A percentile compares a stretch with the other conserved stretches of the same genome.
Evolutionary conservation across 1,140 invertebrate species (phyloP).

Genomic region (Drosophila obscura): DNA sequence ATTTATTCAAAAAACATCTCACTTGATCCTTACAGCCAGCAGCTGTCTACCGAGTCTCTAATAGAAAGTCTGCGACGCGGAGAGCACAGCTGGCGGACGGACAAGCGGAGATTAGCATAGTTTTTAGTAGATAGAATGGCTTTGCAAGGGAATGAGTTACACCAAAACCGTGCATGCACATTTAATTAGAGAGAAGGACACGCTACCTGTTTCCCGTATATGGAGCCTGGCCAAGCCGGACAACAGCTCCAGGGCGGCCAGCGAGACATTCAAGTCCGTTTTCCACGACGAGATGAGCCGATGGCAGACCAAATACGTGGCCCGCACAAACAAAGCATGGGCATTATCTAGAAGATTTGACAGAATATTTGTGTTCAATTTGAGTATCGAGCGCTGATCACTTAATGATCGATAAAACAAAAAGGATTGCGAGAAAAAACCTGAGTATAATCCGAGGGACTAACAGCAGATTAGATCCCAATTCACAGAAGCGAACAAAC

Average conservation of each 20-base stretch:
- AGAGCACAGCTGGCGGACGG: not conserved
- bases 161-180: slow-evolving; percentile 9
- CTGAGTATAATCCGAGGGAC: too few relatives aligned
- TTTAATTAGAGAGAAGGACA: not conserved
- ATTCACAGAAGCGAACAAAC: not conserved
- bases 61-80: too few relatives aligned
- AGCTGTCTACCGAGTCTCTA: too few relatives aligned
- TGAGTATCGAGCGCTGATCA: not conserved
- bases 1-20: too few relatives aligned
- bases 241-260: slow-evolving; percentile 96
- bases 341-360: slow-evolving; percentile 68
- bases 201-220: slow-evolving; percentile 92
- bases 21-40: too few relatives aligned
- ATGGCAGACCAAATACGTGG: slow-evolving; percentile 96
- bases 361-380: not conserved
- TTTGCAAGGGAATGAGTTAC: slow-evolving; percentile 28
- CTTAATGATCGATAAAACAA: slow-evolving; percentile 11
- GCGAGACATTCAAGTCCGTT: slow-evolving; percentile 95
- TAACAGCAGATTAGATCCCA: too few relatives aligned
- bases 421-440: not conserved
- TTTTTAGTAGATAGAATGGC: slow-evolving; percentile 2
- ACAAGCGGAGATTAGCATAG: slow-evolving; percentile 1
- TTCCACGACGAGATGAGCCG: slow-evolving; percentile 98
- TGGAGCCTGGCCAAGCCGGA: slow-evolving; percentile 94
- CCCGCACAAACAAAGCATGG: slow-evolving; percentile 92